These are phyloP conservation scores for Enteromius thamalakanensis DNA, from an alignment of 2,797 vertebrate species.

Conservation along the genomic window DNA sequence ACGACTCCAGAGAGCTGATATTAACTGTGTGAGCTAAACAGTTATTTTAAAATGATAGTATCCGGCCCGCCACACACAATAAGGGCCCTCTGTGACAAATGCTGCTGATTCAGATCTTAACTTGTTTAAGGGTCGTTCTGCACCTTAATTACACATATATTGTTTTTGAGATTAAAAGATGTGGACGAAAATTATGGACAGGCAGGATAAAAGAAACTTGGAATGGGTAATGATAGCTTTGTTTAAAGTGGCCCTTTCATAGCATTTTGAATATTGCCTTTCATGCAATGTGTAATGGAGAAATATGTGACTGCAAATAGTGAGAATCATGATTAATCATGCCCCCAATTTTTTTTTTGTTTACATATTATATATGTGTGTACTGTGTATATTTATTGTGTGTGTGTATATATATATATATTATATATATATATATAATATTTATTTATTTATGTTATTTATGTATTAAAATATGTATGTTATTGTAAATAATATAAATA, in stretches of 20 bases:
- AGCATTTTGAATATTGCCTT: background rate
- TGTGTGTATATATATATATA: no score
- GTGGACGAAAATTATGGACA: background rate
- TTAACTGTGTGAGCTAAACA: conserved; percentile 62
- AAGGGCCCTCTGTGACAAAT: background rate
- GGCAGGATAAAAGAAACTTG: background rate
- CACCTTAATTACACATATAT: conserved; percentile 42
- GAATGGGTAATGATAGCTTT: background rate
- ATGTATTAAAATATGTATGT: no score
- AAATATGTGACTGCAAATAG: background rate
- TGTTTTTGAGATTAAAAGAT: conserved; percentile 39
- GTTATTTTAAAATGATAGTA: conserved; percentile 45
- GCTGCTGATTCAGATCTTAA: background rate
- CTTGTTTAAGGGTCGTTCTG: conserved; percentile 18
- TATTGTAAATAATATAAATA: no score
- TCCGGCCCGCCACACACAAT: conserved; percentile 33
- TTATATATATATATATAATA: no score
- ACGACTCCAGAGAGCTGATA: conserved; percentile 67
- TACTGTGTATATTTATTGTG: no score
- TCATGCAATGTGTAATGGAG: background rate
- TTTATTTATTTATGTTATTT: no score
- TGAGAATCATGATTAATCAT: no score
- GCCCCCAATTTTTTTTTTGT: no score
- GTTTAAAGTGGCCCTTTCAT: background rate
- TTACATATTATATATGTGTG: no score